Evolutionary conservation across 2,888 invertebrate genomes (phyloP).

Genomic region (Adelognathus sp.): DNA sequence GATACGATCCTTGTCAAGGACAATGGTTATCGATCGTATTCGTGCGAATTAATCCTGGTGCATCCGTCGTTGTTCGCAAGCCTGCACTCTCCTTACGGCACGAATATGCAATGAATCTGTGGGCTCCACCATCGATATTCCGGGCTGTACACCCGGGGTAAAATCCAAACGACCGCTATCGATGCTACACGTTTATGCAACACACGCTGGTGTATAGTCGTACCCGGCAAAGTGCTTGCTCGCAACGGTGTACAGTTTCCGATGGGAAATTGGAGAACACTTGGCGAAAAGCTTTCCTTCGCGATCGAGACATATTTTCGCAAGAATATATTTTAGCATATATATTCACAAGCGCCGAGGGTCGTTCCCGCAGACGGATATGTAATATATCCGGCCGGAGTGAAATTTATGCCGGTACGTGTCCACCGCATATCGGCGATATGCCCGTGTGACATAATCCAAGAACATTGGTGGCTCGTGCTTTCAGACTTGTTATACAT

Average conservation of each 20-base stretch:
- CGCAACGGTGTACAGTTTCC: neutral
- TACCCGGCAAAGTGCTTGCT: neutral
- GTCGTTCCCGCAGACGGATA: neutral
- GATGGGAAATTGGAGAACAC: neutral
- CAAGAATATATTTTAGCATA: neutral
- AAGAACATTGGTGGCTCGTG: conserved; percentile 9
- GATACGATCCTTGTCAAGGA: conserved; percentile 14
- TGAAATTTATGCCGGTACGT: neutral
- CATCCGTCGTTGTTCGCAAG: conserved; percentile 36
- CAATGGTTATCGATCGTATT: conserved; percentile 25
- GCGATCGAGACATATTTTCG: neutral
- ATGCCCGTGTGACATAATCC: neutral
- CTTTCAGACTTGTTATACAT: conserved; percentile 6
- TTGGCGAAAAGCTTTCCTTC: neutral
- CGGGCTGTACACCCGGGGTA: neutral
- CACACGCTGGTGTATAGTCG: neutral
- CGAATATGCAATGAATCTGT: neutral
- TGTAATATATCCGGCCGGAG: neutral
- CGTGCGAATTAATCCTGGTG: conserved; percentile 26
- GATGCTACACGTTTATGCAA: conserved; percentile 1
- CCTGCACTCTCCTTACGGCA: neutral
- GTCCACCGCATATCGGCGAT: neutral
- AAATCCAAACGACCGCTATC: conserved; percentile 7
- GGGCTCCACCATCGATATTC: neutral
- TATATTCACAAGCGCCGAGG: neutral